Conservation (phyloP, 2,113 vertebrate species). For the Cynoglossus semilaevis region DNA sequence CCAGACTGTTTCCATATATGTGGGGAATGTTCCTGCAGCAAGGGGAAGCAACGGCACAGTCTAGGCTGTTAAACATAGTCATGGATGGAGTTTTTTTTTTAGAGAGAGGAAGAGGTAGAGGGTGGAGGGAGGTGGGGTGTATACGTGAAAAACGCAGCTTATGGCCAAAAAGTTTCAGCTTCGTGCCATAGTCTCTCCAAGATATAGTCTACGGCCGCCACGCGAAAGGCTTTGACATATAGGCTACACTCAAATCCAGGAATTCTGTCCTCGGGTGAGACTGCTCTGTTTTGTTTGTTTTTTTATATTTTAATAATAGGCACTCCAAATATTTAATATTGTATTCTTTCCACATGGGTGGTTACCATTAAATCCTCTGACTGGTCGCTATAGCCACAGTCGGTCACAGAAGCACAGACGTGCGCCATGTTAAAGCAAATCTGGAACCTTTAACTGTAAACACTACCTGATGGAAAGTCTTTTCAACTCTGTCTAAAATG, state of each 20-base stretch:
- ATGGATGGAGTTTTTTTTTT: constrained; percentile 21
- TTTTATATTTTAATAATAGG: constrained; percentile 11
- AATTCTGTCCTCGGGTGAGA: constrained; percentile 66
- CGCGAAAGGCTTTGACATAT: constrained; percentile 31
- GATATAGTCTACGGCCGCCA: constrained; percentile 40
- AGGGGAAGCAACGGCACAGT: constrained; percentile 30
- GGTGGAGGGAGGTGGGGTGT: constrained; percentile 29
- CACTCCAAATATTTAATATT: constrained; percentile 1
- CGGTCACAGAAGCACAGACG: constrained; percentile 49
- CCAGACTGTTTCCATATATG: constrained; percentile 41
- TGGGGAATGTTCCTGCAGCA: constrained; percentile 39
- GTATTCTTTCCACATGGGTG: constrained; percentile 20
- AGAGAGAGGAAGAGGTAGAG: constrained; percentile 5
- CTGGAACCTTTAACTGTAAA: constrained; percentile 23
- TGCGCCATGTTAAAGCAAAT: constrained; percentile 72
- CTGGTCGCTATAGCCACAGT: constrained; percentile 51
- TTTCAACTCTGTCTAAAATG: not conserved
- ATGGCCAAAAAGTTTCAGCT: constrained; percentile 44
- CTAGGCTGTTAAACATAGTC: constrained; percentile 43
- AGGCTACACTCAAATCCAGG: constrained; percentile 44
- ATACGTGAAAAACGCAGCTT: constrained; percentile 59
- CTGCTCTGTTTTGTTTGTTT: constrained; percentile 13
- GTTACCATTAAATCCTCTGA: constrained; percentile 15
- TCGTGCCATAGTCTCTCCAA: constrained; percentile 55
- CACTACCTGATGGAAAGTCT: constrained; percentile 22